Percentiles rank a stretch among this genome's conserved stretches.
These are phyloP conservation scores for Bucco capensis DNA, from an alignment of 2,113 vertebrate species.

Conservation along the genomic window DNA sequence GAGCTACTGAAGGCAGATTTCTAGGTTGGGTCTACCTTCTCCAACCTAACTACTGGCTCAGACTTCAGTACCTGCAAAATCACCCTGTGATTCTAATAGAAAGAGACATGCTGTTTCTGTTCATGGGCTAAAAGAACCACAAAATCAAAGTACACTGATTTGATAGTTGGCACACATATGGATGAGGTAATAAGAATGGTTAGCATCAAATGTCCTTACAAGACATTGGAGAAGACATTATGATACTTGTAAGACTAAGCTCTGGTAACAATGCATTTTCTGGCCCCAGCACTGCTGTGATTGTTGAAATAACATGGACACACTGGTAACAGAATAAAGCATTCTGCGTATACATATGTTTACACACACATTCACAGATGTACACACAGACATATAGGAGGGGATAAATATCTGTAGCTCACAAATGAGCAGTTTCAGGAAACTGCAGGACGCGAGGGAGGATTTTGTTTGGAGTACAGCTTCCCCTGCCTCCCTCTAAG, in stretches of 20 bases:
- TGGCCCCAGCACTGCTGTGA: neutral
- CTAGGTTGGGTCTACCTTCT: neutral
- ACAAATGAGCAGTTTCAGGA: neutral
- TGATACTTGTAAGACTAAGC: neutral
- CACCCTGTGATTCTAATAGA: neutral
- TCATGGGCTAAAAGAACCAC: neutral
- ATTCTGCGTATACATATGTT: neutral
- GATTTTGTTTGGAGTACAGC: conserved; percentile 16
- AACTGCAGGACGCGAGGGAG: neutral
- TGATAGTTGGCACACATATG: rapidly evolving
- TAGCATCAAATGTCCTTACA: neutral
- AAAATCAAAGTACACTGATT: neutral
- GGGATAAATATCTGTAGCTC: neutral
- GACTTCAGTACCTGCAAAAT: neutral
- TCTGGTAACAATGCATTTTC: neutral
- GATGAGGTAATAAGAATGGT: neutral
- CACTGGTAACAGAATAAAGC: neutral
- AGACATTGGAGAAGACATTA: neutral
- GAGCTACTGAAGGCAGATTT: neutral
- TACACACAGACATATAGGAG: neutral
- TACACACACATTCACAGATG: neutral
- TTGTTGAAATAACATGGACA: neutral
- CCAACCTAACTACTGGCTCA: neutral
- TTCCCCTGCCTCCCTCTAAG: neutral
- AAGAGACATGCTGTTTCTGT: neutral